These are phyloP conservation scores for Jaculus jaculus DNA, from an alignment of 2,113 vertebrate species.

Conservation along the genomic window DNA sequence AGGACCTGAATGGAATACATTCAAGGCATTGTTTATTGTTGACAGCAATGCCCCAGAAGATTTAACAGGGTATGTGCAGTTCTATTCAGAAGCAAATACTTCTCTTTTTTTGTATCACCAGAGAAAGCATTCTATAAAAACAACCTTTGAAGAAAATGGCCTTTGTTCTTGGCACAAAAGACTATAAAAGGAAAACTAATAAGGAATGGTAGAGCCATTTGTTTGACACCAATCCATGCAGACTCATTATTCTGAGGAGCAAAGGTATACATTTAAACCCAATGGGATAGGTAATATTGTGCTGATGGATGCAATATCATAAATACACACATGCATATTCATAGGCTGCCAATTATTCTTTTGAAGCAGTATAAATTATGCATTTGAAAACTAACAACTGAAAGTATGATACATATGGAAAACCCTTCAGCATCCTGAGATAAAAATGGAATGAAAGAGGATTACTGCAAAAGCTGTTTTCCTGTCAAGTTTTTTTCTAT, in stretches of 20 bases:
- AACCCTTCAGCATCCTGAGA: conserved; percentile 30
- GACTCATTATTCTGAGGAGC: conserved; percentile 41
- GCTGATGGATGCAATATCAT: conserved; percentile 42
- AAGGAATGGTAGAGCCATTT: conserved; percentile 30
- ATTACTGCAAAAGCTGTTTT: conserved; percentile 42
- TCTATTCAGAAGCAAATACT: conserved; percentile 11
- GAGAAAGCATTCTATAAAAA: conserved; percentile 40
- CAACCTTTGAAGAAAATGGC: conserved; percentile 10
- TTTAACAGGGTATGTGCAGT: not conserved
- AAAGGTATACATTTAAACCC: conserved; percentile 23
- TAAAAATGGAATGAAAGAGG: conserved; percentile 55
- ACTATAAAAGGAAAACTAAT: conserved; percentile 55
- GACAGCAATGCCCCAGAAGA: not conserved
- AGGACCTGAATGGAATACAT: not conserved
- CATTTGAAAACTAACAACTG: conserved; percentile 57
- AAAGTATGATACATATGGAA: conserved; percentile 56
- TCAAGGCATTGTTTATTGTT: not conserved
- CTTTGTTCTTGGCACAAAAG: conserved; percentile 63
- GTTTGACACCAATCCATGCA: conserved; percentile 15
- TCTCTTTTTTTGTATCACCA: not conserved
- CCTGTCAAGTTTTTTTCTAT: conserved; percentile 19
- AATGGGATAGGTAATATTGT: conserved; percentile 33
- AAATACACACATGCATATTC: conserved; percentile 64
- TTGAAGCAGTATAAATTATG: conserved; percentile 59
- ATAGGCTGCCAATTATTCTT: conserved; percentile 61